Percentiles rank a stretch among this genome's conserved stretches.
Conservation (phyloP, 1,140 invertebrate species). For the Drosophila punjabiensis region DNA sequence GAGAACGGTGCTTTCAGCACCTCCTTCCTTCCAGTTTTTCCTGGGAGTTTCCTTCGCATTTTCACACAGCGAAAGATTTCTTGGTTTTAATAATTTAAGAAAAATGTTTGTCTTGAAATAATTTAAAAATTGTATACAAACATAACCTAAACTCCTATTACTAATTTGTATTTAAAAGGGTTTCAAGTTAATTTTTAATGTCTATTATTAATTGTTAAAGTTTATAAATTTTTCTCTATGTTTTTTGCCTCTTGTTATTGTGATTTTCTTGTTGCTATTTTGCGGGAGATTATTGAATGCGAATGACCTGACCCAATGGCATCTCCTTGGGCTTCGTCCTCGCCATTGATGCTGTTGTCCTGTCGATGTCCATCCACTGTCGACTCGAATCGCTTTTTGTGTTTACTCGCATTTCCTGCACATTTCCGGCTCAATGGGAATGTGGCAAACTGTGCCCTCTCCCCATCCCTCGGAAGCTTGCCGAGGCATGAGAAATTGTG, state of each 20-base stretch:
- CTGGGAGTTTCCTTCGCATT: background rate
- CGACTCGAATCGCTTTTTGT: constrained; percentile 49
- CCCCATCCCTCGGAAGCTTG: background rate
- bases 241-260: constrained; percentile 4
- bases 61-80: background rate
- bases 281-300: constrained; percentile 45
- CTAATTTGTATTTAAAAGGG: background rate
- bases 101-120: background rate
- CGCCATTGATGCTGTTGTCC: constrained; percentile 25
- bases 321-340: constrained; percentile 4
- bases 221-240: background rate
- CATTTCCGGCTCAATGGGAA: constrained; percentile 63
- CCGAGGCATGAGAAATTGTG: constrained; percentile 40
- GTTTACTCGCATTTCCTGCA: constrained; percentile 58
- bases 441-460: constrained; percentile 43
- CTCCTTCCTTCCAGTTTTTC: constrained; percentile 1
- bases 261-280: constrained; percentile 43
- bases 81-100: background rate
- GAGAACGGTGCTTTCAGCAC: constrained; percentile 10
- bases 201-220: background rate
- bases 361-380: constrained; percentile 36
- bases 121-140: background rate
- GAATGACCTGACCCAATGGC: constrained; percentile 47
- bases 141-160: no score
- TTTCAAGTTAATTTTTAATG: no score